Evolutionary conservation across 2,797 vertebrate species (phyloP), one percentile per base, ranked within the genome.

Genomic region (Phoebastria nigripes): DNA sequence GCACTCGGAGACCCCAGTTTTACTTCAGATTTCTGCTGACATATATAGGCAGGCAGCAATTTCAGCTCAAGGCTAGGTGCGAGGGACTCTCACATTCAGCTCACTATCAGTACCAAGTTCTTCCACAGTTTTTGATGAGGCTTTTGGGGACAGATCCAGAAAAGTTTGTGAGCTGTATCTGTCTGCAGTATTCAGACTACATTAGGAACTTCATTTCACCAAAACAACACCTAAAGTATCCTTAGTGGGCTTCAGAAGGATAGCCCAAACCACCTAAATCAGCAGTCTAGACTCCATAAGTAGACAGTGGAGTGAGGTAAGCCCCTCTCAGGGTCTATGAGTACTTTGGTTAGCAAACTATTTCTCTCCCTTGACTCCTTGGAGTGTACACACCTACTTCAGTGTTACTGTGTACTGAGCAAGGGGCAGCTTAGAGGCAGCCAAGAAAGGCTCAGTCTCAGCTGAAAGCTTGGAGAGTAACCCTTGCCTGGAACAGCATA

Each of bases 251-350:
- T 92, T 90, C 86, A 82, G 62, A 9, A 82, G 82, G 15, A 58
- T 89, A 94, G 96, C 90, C 39, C 62, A 94, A 92, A 89, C 33
- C 35, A 74, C 35, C 82, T 91, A 91, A 95, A 93, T 95, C 80
- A 96, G 65, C 85, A 95, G 65, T 88, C 93, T 86, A 91, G 94
- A 91, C 88, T 81, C n/a, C 2, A 0, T 78, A 83, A 96, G 73
- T 76, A 93, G 92, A 74, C 72, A 67, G 19, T 42, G 46, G 90
- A 95, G 96, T 76, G 46, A 90, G 39, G 29, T 86, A 93, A 93
- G 46, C 8, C 8, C 8, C 18, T 84, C 39, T 76, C 51, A 92
- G 54, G 28, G 25, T 81, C 62, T 90, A 9, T 61, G 37, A 87
- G 46, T 84, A 62, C 51, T 82, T 89, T 65, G 81, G 39, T 87